phyloP scores from a whole-genome alignment of 2,797 vertebrate genomes.

The Geotrypetes seraphini region DNA sequence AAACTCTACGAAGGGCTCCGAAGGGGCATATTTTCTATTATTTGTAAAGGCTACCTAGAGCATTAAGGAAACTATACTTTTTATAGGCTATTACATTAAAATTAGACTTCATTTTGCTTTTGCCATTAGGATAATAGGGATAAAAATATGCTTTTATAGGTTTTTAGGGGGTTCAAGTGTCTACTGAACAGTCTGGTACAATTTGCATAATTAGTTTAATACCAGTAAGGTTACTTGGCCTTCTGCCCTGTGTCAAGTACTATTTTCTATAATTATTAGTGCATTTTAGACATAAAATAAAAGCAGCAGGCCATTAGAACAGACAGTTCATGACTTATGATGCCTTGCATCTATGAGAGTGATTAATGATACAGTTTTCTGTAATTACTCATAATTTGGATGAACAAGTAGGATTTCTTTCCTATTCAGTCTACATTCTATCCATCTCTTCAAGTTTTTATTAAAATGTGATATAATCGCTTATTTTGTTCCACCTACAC shows the following conservation, averaged over 20 bases:
- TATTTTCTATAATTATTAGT: conserved; percentile 13
- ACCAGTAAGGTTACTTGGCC: neutral
- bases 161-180: neutral
- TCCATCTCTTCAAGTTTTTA: too few relatives aligned
- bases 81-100: too few relatives aligned
- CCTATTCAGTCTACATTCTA: too few relatives aligned
- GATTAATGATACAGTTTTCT: neutral
- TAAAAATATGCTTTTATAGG: neutral
- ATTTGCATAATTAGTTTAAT: conserved; percentile 19
- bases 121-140: neutral
- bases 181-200: too few relatives aligned
- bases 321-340: conserved; percentile 1
- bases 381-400: neutral
- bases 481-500: too few relatives aligned
- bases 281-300: conserved; percentile 10
- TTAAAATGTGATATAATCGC: too few relatives aligned
- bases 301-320: neutral
- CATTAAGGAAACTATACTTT: too few relatives aligned
- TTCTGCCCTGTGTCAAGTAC: neutral
- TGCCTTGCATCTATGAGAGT: neutral
- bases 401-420: neutral
- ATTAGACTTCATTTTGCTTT: too few relatives aligned
- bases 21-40: too few relatives aligned
- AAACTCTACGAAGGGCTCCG: too few relatives aligned
- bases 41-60: too few relatives aligned